Percentiles rank a stretch among this genome's conserved stretches.
phyloP scores from a whole-genome alignment of 2,797 vertebrate genomes.

The Cossypha niveicapilla region DNA sequence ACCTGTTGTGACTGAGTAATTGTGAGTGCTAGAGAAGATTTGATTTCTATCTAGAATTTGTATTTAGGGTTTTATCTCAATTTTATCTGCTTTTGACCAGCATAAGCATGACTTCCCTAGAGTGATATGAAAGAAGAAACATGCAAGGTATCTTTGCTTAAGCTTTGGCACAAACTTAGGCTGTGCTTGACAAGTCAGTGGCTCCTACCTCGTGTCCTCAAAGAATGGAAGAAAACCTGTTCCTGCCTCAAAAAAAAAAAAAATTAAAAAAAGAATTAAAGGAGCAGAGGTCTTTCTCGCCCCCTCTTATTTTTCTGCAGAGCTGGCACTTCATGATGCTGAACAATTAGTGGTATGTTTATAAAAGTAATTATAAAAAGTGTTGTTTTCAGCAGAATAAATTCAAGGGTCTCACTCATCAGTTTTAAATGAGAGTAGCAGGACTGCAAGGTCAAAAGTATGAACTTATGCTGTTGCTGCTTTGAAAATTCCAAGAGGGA shows the following conservation, averaged over 20 bases:
- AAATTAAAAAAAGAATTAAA: background rate
- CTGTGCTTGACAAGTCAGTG: background rate
- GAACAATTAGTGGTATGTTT: constrained; percentile 21
- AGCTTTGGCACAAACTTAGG: background rate
- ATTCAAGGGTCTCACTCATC: constrained; percentile 18
- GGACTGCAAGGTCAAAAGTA: constrained; percentile 13
- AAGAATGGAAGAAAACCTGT: background rate
- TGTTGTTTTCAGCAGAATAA: constrained; percentile 26
- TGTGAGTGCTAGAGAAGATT: background rate
- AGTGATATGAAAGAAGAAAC: background rate
- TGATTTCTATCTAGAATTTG: background rate
- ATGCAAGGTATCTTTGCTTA: background rate
- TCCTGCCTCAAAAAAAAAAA: background rate
- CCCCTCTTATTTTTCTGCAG: background rate
- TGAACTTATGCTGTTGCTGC: background rate
- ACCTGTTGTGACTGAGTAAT: background rate
- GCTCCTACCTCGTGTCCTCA: background rate
- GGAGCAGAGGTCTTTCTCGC: rapidly evolving
- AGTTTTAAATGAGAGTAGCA: constrained; percentile 34
- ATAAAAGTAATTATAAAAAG: constrained; percentile 8
- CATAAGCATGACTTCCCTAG: background rate
- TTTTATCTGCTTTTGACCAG: background rate
- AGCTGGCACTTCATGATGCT: background rate
- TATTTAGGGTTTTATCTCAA: background rate
- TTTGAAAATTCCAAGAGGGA: background rate